phyloP scores from a whole-genome alignment of 1,140 invertebrate genomes.

The Hylaeus volcanicus region DNA sequence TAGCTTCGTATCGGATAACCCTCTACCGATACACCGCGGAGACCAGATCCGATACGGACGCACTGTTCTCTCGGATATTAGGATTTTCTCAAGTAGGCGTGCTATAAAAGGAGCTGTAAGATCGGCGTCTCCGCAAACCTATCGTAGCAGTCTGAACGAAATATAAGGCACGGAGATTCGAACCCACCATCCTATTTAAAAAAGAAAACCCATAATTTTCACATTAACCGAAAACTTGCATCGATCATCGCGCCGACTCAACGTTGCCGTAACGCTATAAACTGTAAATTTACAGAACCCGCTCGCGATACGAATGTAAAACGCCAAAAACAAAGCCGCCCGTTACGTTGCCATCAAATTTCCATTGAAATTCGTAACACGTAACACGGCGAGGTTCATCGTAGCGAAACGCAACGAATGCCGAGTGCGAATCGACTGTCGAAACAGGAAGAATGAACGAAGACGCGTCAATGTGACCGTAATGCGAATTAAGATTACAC shows the following conservation, averaged over 20 bases:
- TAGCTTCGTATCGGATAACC: neutral
- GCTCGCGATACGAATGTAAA: neutral
- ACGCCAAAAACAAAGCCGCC: neutral
- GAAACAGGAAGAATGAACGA: slow-evolving; percentile 20
- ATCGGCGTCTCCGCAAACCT: no score
- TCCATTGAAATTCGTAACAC: slow-evolving; percentile 13
- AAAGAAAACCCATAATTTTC: no score
- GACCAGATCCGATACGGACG: neutral
- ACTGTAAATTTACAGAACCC: neutral
- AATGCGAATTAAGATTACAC: neutral
- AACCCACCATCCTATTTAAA: no score
- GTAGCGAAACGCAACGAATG: neutral
- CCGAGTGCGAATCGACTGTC: slow-evolving; percentile 5
- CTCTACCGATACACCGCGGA: neutral
- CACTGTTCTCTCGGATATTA: no score
- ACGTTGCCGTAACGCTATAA: neutral
- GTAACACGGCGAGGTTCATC: neutral
- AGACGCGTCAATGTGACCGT: neutral
- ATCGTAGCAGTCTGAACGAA: no score
- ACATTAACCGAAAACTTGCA: no score
- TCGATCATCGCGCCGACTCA: neutral
- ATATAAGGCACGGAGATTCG: no score
- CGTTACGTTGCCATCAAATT: neutral
- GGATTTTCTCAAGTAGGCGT: no score
- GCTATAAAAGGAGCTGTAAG: no score